These are phyloP conservation scores for Falco columbarius DNA, from an alignment of 2,797 vertebrate genomes.

Conservation along the genomic window DNA sequence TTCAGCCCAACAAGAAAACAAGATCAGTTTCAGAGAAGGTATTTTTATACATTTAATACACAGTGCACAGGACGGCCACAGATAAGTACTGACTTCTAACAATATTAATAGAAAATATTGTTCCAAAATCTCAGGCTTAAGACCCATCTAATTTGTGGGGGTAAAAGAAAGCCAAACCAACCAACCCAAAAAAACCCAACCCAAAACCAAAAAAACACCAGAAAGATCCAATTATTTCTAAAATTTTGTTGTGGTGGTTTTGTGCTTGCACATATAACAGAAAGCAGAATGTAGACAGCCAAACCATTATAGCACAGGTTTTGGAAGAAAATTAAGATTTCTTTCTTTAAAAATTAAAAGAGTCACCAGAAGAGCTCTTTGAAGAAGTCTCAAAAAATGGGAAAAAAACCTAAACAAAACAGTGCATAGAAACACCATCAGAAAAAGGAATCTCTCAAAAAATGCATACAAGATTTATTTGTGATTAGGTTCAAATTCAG, in stretches of 20 bases:
- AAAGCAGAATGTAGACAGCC: background rate
- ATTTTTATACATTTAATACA: background rate
- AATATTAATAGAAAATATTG: background rate
- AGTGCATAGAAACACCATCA: background rate
- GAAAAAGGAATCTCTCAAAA: background rate
- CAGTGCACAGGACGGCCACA: background rate
- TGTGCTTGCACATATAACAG: background rate
- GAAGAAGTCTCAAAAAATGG: background rate
- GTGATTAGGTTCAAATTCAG: background rate
- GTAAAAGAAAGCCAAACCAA: background rate
- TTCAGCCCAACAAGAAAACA: constrained; percentile 14
- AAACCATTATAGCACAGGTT: background rate
- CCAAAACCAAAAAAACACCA: background rate
- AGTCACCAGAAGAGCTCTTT: background rate
- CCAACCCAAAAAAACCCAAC: background rate
- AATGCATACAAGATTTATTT: background rate
- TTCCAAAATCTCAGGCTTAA: background rate
- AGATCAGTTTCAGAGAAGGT: background rate
- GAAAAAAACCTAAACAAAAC: background rate
- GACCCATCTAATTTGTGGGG: background rate
- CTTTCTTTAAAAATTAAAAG: background rate
- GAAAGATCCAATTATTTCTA: background rate
- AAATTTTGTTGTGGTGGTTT: background rate
- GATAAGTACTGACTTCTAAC: background rate
- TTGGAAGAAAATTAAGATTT: background rate